Base-by-base conservation (phyloP, 2,888 invertebrate species). In the Himalopsyche japonica region DNA sequence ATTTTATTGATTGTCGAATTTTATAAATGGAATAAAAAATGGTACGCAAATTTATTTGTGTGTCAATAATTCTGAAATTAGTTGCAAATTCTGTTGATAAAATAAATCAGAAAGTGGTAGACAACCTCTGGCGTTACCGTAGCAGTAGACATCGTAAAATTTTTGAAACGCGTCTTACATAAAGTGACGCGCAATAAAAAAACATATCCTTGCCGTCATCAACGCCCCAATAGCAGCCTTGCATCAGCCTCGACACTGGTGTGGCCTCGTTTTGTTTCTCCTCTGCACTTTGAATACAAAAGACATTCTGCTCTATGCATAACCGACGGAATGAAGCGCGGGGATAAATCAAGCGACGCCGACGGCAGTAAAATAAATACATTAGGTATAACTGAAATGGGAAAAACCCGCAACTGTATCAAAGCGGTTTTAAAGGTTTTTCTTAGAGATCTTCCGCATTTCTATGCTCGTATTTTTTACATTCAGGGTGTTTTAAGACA, bases 341-440 rank as follows among this genome's bases (percentile, higher is more conserved):
- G 34, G 79, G 57, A 85, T 85, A 85, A 85, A 83, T 85, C 85
- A 85, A 81, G 80, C 64, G 77, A 70, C 76, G 80, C 48, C 49
- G 76, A 76, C 79, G 79, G 78, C 83, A 70, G 80, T 83, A 85
- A 83, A 85, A 85, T 85, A 85, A 81, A 85, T 83, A 85, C 83
- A 83, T 85, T 83, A 85, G 30, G 30, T 70, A 70, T 70, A 78
- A 81, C 24, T 6, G 48, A 80, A 79, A 57, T 20, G 76, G 57
- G 81, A 80, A 78, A 49, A 70, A 24, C 24, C 37, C 24, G 57
- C 34, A 57, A 84, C 79, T 84, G 80, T 82, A 81, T 80, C 34
- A 84, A 84, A 84, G 82, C 57, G 81, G 81, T 81, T 81, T 84
- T 79, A 81, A 49, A n/a, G 82, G 78, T 82, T 82, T 82, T 70